Conservation (phyloP, 1,140 invertebrate genomes). For the Dryas iulia region DNA sequence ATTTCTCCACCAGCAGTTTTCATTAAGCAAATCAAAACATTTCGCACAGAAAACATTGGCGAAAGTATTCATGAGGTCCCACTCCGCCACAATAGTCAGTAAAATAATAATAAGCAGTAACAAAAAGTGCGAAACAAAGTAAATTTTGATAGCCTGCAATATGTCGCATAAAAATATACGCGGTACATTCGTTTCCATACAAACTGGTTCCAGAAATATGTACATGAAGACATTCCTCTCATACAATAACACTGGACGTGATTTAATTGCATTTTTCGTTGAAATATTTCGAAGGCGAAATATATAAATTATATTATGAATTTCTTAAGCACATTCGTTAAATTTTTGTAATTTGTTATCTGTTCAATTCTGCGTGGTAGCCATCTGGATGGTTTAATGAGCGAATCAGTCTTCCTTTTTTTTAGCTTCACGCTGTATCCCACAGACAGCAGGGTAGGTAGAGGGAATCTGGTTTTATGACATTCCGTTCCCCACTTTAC, state of each 20-base stretch:
- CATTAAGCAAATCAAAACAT: no score
- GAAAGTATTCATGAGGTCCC: no score
- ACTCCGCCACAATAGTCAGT: no score
- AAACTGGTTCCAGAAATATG: not conserved
- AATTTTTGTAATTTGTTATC: not conserved
- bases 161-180: not conserved
- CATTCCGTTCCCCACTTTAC: no score
- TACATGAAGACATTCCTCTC: slow-evolving; percentile 9
- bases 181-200: not conserved
- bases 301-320: not conserved
- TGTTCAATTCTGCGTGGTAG: no score
- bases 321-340: not conserved
- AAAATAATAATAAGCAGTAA: not conserved
- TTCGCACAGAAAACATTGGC: no score
- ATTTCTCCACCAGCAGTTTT: no score
- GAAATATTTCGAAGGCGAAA: not conserved
- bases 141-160: not conserved
- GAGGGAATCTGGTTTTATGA: no score
- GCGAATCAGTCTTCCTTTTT: no score
- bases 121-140: not conserved
- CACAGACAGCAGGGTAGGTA: no score
- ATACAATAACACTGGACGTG: not conserved
- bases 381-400: no score
- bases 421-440: no score
- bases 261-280: slow-evolving; percentile 15